phyloP scores from a whole-genome alignment of 2,888 invertebrate species.

The Smittia aterrima region DNA sequence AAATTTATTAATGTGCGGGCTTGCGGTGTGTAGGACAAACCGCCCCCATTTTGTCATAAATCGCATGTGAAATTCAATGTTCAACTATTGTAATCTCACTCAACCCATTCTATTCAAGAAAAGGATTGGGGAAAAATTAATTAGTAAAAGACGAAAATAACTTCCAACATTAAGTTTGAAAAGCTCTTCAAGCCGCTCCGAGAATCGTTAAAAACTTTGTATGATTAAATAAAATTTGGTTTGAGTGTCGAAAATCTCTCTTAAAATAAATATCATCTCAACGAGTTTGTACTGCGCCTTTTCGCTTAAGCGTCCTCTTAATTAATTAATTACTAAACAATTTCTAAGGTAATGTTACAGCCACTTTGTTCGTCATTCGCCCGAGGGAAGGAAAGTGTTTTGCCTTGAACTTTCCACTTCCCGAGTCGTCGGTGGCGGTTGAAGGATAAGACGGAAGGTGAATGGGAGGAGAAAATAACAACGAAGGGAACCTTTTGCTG shows the following conservation, averaged over 20 bases:
- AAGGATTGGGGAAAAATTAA: neutral
- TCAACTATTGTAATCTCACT: neutral
- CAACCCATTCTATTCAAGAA: neutral
- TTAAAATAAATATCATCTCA: neutral
- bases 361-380: neutral
- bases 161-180: neutral
- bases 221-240: neutral
- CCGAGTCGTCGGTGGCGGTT: neutral
- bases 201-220: neutral
- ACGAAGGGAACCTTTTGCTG: neutral
- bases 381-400: neutral
- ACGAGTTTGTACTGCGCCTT: neutral
- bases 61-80: neutral
- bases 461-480: neutral
- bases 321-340: neutral
- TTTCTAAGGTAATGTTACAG: slow-evolving; percentile 1
- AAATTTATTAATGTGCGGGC: too few species aligned
- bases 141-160: neutral
- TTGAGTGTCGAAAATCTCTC: neutral
- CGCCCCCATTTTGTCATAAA: neutral
- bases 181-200: neutral
- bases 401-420: neutral
- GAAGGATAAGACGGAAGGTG: neutral
- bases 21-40: too few species aligned
- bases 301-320: neutral